phyloP scores from a whole-genome alignment of 1,140 invertebrate species.

The Drosophila takahashii region DNA sequence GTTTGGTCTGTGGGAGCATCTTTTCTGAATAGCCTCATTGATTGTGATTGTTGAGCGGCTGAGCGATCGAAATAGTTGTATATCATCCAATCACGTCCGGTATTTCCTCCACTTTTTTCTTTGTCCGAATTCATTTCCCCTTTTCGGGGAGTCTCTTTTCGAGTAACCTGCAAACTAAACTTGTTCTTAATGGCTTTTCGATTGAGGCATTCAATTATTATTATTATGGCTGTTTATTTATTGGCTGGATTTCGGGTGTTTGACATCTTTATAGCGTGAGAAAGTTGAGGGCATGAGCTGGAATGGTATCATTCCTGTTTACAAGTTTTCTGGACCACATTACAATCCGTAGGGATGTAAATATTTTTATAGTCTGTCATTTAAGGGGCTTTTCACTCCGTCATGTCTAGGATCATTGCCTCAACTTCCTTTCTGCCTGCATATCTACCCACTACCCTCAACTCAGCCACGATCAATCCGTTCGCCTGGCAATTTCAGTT shows the following conservation, averaged over 20 bases:
- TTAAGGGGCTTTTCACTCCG: background rate
- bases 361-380: background rate
- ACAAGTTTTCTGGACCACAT: background rate
- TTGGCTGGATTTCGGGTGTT: constrained; percentile 24
- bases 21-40: constrained; percentile 71
- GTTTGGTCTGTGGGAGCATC: constrained; percentile 56
- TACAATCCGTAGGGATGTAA: background rate
- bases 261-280: constrained; percentile 65
- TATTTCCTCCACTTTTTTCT: constrained; percentile 59
- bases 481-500: constrained; percentile 24
- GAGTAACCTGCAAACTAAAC: constrained; percentile 59
- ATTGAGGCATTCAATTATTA: constrained; percentile 67
- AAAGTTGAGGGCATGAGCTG: constrained; percentile 21
- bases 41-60: constrained; percentile 45
- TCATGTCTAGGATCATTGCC: background rate
- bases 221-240: constrained; percentile 50
- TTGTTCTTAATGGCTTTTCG: constrained; percentile 70
- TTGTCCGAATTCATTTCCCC: constrained; percentile 7
- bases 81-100: constrained; percentile 82
- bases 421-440: background rate
- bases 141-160: constrained; percentile 2
- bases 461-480: constrained; percentile 7
- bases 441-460: too few species aligned
- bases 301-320: too few species aligned
- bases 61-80: constrained; percentile 59